These are phyloP conservation scores for Orbicella faveolata DNA, from an alignment of 64 coral and sea anemone genomes.

Conservation along the genomic window DNA sequence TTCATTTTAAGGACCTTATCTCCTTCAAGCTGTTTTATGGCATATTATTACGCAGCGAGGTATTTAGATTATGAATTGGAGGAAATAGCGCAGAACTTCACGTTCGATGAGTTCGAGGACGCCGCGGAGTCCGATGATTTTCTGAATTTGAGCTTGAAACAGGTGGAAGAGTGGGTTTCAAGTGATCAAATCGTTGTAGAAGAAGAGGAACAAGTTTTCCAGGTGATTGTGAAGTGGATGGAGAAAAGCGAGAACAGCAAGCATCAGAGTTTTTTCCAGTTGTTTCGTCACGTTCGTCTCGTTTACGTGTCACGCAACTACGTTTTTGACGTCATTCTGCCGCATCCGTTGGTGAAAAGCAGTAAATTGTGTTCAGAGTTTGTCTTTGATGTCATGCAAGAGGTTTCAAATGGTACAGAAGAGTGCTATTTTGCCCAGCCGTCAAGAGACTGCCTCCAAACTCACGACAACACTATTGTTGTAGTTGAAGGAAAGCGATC, in stretches of 20 bases:
- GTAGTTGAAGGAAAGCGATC: neutral
- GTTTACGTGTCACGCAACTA: constrained; percentile 17
- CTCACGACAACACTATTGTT: constrained; percentile 22
- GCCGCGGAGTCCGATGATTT: constrained; percentile 32
- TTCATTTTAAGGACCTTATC: neutral
- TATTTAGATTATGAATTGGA: constrained; percentile 27
- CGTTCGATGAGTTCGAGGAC: constrained; percentile 6
- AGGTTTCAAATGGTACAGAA: neutral
- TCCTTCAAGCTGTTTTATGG: constrained; percentile 37
- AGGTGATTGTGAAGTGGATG: constrained; percentile 28
- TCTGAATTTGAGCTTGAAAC: constrained; percentile 26
- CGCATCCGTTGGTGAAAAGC: constrained; percentile 13
- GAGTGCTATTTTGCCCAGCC: constrained; percentile 5
- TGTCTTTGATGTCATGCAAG: constrained; percentile 22
- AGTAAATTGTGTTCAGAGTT: neutral
- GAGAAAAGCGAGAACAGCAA: neutral
- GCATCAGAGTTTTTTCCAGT: constrained; percentile 1
- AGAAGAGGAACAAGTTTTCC: constrained; percentile 38
- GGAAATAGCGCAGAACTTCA: neutral
- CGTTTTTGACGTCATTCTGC: constrained; percentile 17
- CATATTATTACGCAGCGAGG: constrained; percentile 10
- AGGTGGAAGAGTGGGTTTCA: constrained; percentile 34
- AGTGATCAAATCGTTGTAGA: constrained; percentile 10
- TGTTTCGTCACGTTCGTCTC: constrained; percentile 38
- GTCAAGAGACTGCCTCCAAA: constrained; percentile 28